These are phyloP conservation scores for Eupithecia inturbata DNA, from an alignment of 2,888 invertebrate genomes.

Conservation along the genomic window DNA sequence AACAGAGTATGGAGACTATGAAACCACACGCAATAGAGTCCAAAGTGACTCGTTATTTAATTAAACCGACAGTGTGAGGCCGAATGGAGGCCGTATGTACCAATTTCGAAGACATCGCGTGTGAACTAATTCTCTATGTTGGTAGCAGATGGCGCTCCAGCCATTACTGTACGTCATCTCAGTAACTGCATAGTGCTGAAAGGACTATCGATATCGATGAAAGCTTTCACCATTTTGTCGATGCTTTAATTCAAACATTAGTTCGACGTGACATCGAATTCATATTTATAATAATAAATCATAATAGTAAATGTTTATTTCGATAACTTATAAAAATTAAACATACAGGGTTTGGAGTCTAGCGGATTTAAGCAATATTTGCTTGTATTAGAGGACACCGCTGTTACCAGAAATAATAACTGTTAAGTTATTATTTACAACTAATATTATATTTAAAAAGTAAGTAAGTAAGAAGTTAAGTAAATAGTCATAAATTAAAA, in stretches of 20 bases:
- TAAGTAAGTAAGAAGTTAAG: too few species aligned
- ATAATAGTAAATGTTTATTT: too few species aligned
- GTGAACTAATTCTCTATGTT: constrained; percentile 69
- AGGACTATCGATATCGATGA: constrained; percentile 44
- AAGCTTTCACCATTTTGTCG: constrained; percentile 26
- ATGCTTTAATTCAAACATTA: not conserved
- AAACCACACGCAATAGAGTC: constrained; percentile 27
- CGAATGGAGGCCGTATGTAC: constrained; percentile 34
- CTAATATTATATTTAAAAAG: too few species aligned
- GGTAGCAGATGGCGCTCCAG: constrained; percentile 72
- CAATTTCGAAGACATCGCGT: constrained; percentile 61
- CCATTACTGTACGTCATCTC: constrained; percentile 82
- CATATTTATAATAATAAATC: too few species aligned
- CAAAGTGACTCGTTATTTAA: constrained; percentile 39
- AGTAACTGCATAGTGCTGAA: constrained; percentile 59
- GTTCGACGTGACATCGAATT: not conserved
- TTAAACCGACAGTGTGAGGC: constrained; percentile 28
- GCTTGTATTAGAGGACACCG: too few species aligned
- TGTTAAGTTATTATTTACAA: too few species aligned
- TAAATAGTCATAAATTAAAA: too few species aligned
- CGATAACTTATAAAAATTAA: too few species aligned
- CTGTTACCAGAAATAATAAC: too few species aligned
- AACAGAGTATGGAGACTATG: constrained; percentile 12
- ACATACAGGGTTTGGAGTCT: too few species aligned
- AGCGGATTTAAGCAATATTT: too few species aligned